Conservation (phyloP, 2,888 invertebrate genomes). For the Sphecodes monilicornis region DNA sequence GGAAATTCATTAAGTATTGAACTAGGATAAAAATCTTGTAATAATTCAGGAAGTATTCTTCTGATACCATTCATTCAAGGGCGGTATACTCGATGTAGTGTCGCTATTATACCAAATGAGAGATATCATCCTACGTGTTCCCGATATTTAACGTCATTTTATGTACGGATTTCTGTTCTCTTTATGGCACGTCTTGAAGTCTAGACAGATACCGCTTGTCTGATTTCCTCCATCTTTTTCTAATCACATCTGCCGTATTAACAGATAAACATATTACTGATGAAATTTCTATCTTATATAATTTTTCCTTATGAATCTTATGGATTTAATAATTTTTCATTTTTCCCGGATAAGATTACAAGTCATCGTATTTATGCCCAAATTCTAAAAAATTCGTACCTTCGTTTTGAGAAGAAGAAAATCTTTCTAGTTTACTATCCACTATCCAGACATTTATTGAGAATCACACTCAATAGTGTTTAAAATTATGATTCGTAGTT, state of each 20-base stretch:
- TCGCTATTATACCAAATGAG: background rate
- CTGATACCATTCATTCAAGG: background rate
- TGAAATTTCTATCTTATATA: background rate
- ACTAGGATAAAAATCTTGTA: background rate
- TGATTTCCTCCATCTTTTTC: background rate
- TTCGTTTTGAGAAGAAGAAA: background rate
- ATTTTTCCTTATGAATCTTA: background rate
- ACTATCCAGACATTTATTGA: background rate
- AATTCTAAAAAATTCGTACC: background rate
- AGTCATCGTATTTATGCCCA: background rate
- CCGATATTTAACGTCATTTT: slow-evolving; percentile 58
- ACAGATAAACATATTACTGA: background rate
- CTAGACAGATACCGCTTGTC: background rate
- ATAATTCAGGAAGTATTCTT: background rate
- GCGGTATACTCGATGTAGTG: background rate
- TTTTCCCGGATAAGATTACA: background rate
- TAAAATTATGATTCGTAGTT: background rate
- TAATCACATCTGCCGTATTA: background rate
- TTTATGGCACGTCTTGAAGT: slow-evolving; percentile 7
- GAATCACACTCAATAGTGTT: background rate
- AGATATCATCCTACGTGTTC: slow-evolving; percentile 17
- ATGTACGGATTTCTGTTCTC: slow-evolving; percentile 21
- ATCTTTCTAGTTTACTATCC: background rate
- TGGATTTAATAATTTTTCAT: background rate
- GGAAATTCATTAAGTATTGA: background rate